These are phyloP conservation scores for Plagodis pulveraria DNA, from an alignment of 2,888 invertebrate genomes.

Conservation along the genomic window DNA sequence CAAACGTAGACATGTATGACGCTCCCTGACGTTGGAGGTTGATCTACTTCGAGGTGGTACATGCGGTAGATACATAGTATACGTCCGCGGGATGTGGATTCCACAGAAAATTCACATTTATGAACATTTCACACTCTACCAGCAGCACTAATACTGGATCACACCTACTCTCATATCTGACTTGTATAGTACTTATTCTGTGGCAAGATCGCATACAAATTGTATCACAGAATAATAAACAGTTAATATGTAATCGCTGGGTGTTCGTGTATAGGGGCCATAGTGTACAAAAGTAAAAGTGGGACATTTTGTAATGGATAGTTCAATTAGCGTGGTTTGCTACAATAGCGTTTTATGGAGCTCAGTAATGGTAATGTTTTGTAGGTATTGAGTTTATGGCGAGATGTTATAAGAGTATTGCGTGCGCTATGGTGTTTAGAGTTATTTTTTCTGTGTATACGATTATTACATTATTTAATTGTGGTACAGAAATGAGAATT, in stretches of 20 bases:
- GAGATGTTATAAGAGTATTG: too few relatives aligned
- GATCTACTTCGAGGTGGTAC: too few relatives aligned
- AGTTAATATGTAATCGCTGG: constrained; percentile 30
- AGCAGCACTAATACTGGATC: not conserved
- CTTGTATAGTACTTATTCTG: not conserved
- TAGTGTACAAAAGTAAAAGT: constrained; percentile 35
- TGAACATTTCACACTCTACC: not conserved
- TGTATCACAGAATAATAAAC: not conserved
- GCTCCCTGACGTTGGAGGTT: too few relatives aligned
- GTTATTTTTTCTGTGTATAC: too few relatives aligned
- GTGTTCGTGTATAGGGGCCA: constrained; percentile 40
- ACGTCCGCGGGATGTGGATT: too few relatives aligned
- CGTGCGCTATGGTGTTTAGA: too few relatives aligned
- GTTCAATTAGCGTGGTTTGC: constrained; percentile 34
- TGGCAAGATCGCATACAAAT: not conserved
- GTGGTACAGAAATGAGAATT: too few relatives aligned
- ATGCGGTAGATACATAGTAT: too few relatives aligned
- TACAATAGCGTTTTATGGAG: constrained; percentile 32
- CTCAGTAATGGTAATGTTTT: constrained; percentile 1
- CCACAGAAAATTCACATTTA: not conserved
- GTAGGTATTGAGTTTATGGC: not conserved
- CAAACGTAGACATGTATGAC: too few relatives aligned
- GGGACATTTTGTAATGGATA: constrained; percentile 31
- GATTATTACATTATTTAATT: too few relatives aligned
- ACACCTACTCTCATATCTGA: not conserved